These are phyloP conservation scores for Rhagophthalmus giganteus DNA, from an alignment of 2,888 invertebrate species.

Conservation along the genomic window DNA sequence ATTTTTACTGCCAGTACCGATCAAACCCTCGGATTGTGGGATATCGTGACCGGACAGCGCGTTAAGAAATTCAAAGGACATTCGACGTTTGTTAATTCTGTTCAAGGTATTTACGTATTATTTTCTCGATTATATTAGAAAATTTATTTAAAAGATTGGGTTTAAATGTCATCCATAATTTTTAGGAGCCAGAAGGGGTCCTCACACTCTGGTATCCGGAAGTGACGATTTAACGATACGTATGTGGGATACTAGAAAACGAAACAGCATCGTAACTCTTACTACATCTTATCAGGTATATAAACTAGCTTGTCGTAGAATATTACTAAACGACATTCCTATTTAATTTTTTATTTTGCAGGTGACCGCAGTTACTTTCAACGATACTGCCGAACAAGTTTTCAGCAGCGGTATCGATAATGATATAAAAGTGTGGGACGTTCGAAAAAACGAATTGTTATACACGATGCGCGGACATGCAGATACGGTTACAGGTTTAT, in stretches of 20 bases:
- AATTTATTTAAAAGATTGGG: too few relatives aligned
- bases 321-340: too few relatives aligned
- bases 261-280: constrained; percentile 73
- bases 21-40: constrained; percentile 94
- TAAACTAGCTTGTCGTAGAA: too few relatives aligned
- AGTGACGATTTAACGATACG: constrained; percentile 94
- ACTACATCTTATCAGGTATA: constrained; percentile 71
- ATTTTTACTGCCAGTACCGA: constrained; percentile 93
- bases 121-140: too few relatives aligned
- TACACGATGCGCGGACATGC: constrained; percentile 90
- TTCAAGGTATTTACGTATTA: too few relatives aligned
- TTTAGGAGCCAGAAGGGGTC: constrained; percentile 78
- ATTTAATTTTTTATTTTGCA: constrained; percentile 11
- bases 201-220: constrained; percentile 87
- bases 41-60: constrained; percentile 83
- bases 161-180: too few relatives aligned
- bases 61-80: constrained; percentile 90
- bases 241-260: constrained; percentile 90
- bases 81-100: constrained; percentile 73
- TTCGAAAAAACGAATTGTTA: constrained; percentile 82
- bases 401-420: constrained; percentile 97
- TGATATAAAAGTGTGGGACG: constrained; percentile 96
- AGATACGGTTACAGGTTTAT: constrained; percentile 91
- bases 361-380: constrained; percentile 87
- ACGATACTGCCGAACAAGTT: constrained; percentile 93